Percentiles rank a stretch among this genome's conserved stretches.
Evolutionary conservation across 1,140 invertebrate species (phyloP).

Genomic region (Musca domestica): DNA sequence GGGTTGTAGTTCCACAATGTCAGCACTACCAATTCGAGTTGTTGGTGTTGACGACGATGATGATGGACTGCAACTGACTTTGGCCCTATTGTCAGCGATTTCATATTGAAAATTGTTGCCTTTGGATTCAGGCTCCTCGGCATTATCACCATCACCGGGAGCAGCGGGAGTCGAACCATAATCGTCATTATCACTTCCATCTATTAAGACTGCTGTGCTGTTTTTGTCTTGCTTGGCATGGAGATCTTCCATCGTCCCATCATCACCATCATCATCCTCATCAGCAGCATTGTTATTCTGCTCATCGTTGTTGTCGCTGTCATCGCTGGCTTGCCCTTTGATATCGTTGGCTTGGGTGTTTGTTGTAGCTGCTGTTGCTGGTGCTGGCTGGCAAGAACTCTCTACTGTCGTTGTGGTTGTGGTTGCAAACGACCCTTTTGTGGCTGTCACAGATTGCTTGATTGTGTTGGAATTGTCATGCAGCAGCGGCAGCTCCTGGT

Average conservation of each 20-base stretch:
- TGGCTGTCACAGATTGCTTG: background rate
- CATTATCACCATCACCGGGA: background rate
- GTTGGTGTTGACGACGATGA: too few relatives aligned
- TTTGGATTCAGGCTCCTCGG: background rate
- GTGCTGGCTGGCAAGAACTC: background rate
- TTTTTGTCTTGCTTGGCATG: slow-evolving; percentile 28
- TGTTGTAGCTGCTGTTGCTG: background rate
- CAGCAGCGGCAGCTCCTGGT: background rate
- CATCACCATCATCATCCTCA: slow-evolving; percentile 13
- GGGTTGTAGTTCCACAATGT: too few relatives aligned
- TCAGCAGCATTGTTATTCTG: background rate
- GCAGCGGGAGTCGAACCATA: background rate
- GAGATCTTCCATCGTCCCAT: slow-evolving; percentile 33
- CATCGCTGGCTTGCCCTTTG: slow-evolving; percentile 1
- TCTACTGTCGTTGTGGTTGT: background rate
- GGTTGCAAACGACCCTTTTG: background rate
- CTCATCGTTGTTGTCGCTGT: background rate
- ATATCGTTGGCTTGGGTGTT: background rate
- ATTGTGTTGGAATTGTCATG: background rate
- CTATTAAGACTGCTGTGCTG: background rate
- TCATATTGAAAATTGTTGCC: background rate
- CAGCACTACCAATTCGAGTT: too few relatives aligned
- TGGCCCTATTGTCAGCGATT: too few relatives aligned
- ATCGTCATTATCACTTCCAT: background rate
- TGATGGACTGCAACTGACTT: too few relatives aligned